Evolutionary conservation across 92 coral and sea anemone species (phyloP), one percentile per base, ranked within the genome.

Genomic region (Diadumene lineata): DNA sequence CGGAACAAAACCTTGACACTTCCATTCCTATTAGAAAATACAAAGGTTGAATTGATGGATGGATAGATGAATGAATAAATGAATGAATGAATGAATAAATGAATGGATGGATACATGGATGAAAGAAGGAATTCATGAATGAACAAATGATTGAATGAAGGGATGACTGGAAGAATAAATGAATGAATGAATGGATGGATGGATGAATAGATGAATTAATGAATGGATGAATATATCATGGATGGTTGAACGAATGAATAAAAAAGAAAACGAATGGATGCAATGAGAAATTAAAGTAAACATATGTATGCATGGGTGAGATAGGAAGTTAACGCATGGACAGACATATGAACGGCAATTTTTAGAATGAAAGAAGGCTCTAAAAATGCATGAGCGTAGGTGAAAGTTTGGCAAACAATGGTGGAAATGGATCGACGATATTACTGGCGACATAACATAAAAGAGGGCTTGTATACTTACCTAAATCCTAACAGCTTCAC

Each of bases 1-100:
- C 97, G 79, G 53, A 93, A 93, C 46, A 79, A 51, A 0, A 90
- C 97, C 34, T 93, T 89, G 0, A 93, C 97, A 63, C 98, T 93
- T n/a, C 98, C 98, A 64, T 93, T 90, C 7, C 98, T 93, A 77
- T 18, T 53, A 81, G 43, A 33, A 53, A 74, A 21, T 34, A 7
- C 48, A 13, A 38, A 13, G 13, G 6, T 4, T 4, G 13, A 6
- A 38, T 4, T 38, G 6, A 38, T 13, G 48, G 48, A 38, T 13
- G 6, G 48, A 13, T 6, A 38, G 13, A 38, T 38, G 7, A 38
- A 38, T 38, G 48, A 38, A 38, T 38, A 16, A n/a, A 16, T 16
- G 60, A 16, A 2, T 22, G 25, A 3, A 53, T 53, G n/a, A 2
- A 22, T 23, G 60, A 53, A 3, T 2, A 16, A 8, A 53, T 16